Evolutionary conservation across 2,113 vertebrate genomes (phyloP).

Genomic region (Carollia perspicillata): DNA sequence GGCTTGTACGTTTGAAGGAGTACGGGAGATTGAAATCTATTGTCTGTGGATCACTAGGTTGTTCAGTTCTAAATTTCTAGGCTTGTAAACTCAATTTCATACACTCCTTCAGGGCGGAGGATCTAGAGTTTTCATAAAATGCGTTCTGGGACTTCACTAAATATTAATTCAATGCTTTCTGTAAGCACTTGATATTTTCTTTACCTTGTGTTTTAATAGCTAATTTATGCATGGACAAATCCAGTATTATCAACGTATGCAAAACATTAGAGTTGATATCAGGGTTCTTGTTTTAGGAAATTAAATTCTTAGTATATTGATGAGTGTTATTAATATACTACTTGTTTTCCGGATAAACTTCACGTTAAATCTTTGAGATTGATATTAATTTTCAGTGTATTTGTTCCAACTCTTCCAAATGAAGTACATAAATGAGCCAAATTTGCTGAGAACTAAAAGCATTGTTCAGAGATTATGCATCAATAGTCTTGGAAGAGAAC

Average conservation of each 20-base stretch:
- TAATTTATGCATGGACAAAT: neutral
- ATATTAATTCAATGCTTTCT: neutral
- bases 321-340: neutral
- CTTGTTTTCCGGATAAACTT: conserved; percentile 1
- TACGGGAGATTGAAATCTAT: neutral
- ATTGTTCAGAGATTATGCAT: neutral
- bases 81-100: neutral
- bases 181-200: neutral
- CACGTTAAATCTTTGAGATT: neutral
- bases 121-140: neutral
- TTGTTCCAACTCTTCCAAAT: neutral
- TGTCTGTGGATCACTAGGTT: neutral
- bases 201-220: neutral
- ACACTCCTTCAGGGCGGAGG: neutral
- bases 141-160: neutral
- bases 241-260: neutral
- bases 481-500: neutral
- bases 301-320: neutral
- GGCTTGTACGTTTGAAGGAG: neutral
- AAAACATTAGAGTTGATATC: neutral
- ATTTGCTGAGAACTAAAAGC: neutral
- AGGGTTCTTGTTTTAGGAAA: neutral
- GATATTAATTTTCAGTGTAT: neutral
- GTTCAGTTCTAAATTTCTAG: neutral
- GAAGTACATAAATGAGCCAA: neutral